These are phyloP conservation scores for Limnephilus rhombicus DNA, from an alignment of 2,888 invertebrate genomes.

Conservation along the genomic window DNA sequence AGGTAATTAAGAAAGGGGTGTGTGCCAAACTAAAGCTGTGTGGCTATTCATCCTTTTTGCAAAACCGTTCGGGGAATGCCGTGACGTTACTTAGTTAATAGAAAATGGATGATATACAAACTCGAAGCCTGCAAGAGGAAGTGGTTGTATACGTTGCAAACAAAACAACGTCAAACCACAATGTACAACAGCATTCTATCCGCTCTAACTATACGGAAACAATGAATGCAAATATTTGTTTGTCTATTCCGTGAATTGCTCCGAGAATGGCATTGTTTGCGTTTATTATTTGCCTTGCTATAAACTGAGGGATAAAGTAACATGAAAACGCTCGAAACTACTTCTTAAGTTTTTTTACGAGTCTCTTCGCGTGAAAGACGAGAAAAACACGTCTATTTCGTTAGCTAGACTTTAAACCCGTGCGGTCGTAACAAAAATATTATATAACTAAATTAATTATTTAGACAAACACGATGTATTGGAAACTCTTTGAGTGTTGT, in stretches of 20 bases:
- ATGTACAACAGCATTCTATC: neutral
- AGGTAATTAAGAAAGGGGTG: too few relatives aligned
- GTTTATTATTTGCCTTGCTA: neutral
- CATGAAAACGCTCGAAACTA: neutral
- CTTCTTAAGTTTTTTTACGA: neutral
- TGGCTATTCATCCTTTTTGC: neutral
- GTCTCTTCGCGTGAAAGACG: neutral
- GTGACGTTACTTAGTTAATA: neutral
- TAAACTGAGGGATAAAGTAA: neutral
- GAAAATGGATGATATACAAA: neutral
- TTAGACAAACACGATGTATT: neutral
- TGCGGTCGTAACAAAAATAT: neutral
- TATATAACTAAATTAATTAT: neutral
- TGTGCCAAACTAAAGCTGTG: neutral
- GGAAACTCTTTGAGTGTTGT: neutral
- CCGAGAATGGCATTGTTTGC: neutral
- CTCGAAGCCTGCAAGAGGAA: neutral
- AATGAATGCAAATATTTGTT: neutral
- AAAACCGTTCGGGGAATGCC: neutral
- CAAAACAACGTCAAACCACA: neutral
- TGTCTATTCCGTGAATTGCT: neutral
- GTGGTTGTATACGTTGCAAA: neutral
- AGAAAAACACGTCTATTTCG: neutral
- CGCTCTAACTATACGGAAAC: neutral
- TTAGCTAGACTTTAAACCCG: neutral